Evolutionary conservation across 2,113 vertebrate species (phyloP), one percentile per base, ranked within the genome.

Genomic region (Pollimyrus isidori): DNA sequence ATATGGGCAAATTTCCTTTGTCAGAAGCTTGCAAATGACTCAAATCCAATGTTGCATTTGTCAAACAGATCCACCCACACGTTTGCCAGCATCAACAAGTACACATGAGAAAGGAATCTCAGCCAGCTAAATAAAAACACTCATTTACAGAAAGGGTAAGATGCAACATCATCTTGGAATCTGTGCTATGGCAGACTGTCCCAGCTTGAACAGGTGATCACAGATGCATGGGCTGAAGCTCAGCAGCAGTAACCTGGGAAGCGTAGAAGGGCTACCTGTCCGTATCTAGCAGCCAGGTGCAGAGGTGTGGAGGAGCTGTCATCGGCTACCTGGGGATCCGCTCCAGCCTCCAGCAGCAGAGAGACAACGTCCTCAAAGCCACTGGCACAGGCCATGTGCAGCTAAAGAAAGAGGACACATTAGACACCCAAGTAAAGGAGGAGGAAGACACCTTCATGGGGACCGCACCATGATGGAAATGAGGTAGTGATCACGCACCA

Each of bases 271-370:
- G 2, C 91, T 96, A 99, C 98, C 98, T 99, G 97, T 91, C 97
- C 98, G 30, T 98, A 98, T 94, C 97, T 98, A 90, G 98, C 97
- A 90, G 97, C 97, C 93, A 99, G 93, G 90, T 99, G 98, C 9
- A 99, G 96, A 1, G 98, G 97, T 7, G 98, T 98, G 96, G 97
- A 99, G 90, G 95, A 96, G 90, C 92, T 95, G 91, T 95, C 94
- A 93, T 98, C 97, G 7, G 82, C 90, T 0, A 92, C 90, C 76
- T 97, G 96, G 91, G 96, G 94, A 91, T 99, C 97, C 0, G 96
- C 97, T 0, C 96, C 96, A 0, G 94, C 95, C 84, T 98, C 96
- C 89, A 99, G 89, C 39, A 99, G 87, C 87, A 97, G 91, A n/a
- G 94, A 93, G 13, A 92, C 96, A 89, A 98, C 97, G 0, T 98